Base-by-base conservation (phyloP, 2,888 invertebrate species). In the Eilema caniola region DNA sequence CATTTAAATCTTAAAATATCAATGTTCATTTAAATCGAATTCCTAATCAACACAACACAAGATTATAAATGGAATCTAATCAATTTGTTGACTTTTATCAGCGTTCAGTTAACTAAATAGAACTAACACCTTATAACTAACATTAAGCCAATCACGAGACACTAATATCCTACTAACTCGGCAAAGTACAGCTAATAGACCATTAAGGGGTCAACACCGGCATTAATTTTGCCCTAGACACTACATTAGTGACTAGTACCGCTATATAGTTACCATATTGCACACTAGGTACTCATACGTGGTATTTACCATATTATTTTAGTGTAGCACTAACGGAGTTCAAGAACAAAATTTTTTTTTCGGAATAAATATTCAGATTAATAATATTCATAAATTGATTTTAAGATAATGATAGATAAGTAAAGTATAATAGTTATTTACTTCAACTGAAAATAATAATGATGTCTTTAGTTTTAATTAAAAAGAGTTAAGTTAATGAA, bases 181-280 rank as follows among this genome's bases (percentile, higher is more conserved):
- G 72, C 77, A 56, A 71, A 72, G 65, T 75, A 75, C 69, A 66
- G 64, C 59, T 80, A 73, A 81, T 75, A 72, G 53, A 11, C 74
- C 62, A 75, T 73, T 82, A 78, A 69, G 69, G 66, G 76, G 81
- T 75, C 83, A 76, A 72, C 65, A 70, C n/a, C 41, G 71, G 70
- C 68, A 62, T 71, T 76, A 82, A 74, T 76, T 76, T 74, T 31
- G 47, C 69, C 69, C 67, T 66, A 28, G 57, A 75, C 68, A 37
- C 56, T 57, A 68, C 41, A 66, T 66, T 80, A 74, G 60, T 47
- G 66, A 62, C 31, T 41, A 57, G 31, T 62, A 62, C 67, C 70
- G 62, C 41, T 68, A 66, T 65, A 53, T 67, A 63, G 47, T 33
- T 61, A 47, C 31, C 33, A 57, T 20, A 57, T 56, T 33, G 24